phyloP scores from a whole-genome alignment of 1,140 invertebrate genomes.

The Fopius arisanus region DNA sequence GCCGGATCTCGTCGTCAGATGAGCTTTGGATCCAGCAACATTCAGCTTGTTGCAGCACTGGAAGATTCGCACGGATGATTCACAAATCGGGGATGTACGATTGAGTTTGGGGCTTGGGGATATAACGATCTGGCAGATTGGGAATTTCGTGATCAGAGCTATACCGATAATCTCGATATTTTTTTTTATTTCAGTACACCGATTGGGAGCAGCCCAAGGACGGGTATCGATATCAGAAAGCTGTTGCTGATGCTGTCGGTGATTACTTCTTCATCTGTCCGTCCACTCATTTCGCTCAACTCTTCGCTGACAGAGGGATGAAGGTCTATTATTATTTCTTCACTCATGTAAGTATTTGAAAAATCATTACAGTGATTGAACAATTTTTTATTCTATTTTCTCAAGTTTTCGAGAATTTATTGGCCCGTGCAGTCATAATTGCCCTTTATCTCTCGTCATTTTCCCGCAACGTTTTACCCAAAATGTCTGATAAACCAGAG shows the following conservation, averaged over 20 bases:
- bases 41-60: not conserved
- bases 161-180: not conserved
- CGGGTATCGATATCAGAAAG: conserved; percentile 81
- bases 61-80: too few relatives aligned
- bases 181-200: conserved; percentile 76
- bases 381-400: too few relatives aligned
- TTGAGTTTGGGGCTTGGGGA: too few relatives aligned
- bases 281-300: conserved; percentile 87
- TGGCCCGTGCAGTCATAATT: not conserved
- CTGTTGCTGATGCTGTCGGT: conserved; percentile 87
- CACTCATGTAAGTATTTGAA: conserved; percentile 83
- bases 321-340: conserved; percentile 94
- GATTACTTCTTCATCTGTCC: conserved; percentile 96
- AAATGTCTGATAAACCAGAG: not conserved
- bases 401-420: too few relatives aligned
- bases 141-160: not conserved
- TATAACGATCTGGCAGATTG: too few relatives aligned
- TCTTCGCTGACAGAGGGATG: conserved; percentile 80
- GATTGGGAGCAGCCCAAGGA: conserved; percentile 88
- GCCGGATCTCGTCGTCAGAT: not conserved
- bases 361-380: too few relatives aligned
- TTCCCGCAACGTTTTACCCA: not conserved
- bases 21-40: not conserved
- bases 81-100: too few relatives aligned
- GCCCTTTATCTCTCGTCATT: not conserved